Conservation (phyloP, 2,888 invertebrate genomes). For the Coenonympha glycerion region DNA sequence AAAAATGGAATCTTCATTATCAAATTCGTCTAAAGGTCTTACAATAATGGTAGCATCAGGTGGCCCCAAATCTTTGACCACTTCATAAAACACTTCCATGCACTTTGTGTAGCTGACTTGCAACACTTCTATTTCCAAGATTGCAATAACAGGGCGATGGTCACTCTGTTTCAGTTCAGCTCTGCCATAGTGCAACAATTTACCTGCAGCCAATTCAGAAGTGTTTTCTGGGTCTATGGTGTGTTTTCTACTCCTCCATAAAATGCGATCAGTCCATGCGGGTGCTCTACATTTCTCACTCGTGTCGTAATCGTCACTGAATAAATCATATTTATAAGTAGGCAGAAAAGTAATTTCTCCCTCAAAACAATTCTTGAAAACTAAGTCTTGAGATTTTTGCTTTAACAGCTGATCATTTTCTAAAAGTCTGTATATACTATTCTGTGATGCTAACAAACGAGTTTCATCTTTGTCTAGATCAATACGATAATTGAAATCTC, state of each 20-base stretch:
- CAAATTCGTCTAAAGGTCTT: conserved; percentile 53
- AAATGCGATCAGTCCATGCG: conserved; percentile 98
- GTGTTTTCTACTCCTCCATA: conserved; percentile 90
- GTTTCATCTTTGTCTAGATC: conserved; percentile 97
- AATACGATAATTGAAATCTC: conserved; percentile 98
- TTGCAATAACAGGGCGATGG: conserved; percentile 95
- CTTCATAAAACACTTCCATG: conserved; percentile 87
- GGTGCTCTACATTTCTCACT: conserved; percentile 98
- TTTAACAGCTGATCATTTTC: conserved; percentile 91
- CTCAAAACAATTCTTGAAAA: conserved; percentile 95
- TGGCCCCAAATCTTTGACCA: conserved; percentile 91
- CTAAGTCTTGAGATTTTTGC: conserved; percentile 86
- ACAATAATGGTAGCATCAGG: conserved; percentile 96
- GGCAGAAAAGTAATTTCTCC: conserved; percentile 94
- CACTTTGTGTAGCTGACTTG: conserved; percentile 86
- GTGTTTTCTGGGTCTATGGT: conserved; percentile 80
- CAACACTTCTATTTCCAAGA: conserved; percentile 90
- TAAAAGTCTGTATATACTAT: conserved; percentile 84
- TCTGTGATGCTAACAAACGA: conserved; percentile 85
- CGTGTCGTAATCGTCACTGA: conserved; percentile 99
- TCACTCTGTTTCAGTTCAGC: conserved; percentile 98
- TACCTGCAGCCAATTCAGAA: conserved; percentile 84
- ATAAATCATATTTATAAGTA: conserved; percentile 99
- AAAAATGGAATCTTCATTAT: conserved; percentile 78
- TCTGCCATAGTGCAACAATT: conserved; percentile 90